These are phyloP conservation scores for Chelon auratus DNA, from an alignment of 2,797 vertebrate species.

Conservation along the genomic window DNA sequence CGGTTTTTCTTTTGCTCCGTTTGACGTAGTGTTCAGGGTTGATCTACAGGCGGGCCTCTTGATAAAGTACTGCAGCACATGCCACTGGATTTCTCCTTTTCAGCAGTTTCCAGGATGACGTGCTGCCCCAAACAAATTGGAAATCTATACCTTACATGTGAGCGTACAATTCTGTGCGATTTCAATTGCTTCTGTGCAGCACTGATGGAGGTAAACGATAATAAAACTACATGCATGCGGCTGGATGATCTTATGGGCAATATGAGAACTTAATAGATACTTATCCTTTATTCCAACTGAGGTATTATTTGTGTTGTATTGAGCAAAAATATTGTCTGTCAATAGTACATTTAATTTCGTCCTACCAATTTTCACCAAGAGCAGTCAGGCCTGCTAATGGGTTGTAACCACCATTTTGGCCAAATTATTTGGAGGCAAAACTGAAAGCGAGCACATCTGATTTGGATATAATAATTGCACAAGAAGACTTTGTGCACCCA, in stretches of 20 bases:
- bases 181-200: constrained; percentile 1
- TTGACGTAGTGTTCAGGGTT: constrained; percentile 21
- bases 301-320: not conserved
- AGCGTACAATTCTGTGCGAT: not conserved
- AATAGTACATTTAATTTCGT: not conserved
- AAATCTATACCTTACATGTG: constrained; percentile 10
- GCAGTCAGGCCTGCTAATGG: not conserved
- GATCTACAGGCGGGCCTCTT: constrained; percentile 7
- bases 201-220: constrained; percentile 8
- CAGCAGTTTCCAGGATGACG: not conserved
- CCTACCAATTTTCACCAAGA: no score
- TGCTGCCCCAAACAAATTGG: constrained; percentile 15
- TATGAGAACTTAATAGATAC: constrained; percentile 21
- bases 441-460: not conserved
- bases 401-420: not conserved
- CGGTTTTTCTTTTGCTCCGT: constrained; percentile 32
- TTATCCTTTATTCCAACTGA: not conserved
- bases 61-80: not conserved
- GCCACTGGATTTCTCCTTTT: not conserved
- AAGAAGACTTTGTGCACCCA: not conserved
- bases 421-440: not conserved
- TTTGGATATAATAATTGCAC: not conserved
- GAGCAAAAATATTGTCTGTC: not conserved
- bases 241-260: constrained; percentile 3
- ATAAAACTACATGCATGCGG: constrained; percentile 18